These are phyloP conservation scores for Thalassophryne amazonica DNA, from an alignment of 2,797 vertebrate species.

Conservation along the genomic window DNA sequence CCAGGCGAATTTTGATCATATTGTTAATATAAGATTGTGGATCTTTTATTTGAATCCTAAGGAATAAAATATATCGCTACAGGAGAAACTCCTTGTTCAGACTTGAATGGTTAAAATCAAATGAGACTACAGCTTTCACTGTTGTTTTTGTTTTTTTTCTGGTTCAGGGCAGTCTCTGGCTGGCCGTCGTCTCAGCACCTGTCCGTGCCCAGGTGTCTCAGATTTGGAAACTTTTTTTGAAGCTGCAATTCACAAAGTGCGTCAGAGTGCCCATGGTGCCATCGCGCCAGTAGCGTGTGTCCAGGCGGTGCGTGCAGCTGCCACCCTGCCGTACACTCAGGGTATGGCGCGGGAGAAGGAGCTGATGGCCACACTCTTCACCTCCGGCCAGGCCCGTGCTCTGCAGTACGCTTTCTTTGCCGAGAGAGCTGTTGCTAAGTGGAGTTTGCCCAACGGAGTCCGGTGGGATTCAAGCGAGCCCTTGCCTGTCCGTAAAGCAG, in stretches of 20 bases:
- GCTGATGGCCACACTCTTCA: slow-evolving; percentile 76
- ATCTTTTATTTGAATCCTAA: no score
- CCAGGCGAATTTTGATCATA: no score
- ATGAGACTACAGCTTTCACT: no score
- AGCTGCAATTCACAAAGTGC: slow-evolving; percentile 63
- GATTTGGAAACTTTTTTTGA: slow-evolving; percentile 76
- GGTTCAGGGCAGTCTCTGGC: slow-evolving; percentile 73
- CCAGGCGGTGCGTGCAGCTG: slow-evolving; percentile 80
- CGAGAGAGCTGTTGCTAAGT: slow-evolving; percentile 78
- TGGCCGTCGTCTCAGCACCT: slow-evolving; percentile 76
- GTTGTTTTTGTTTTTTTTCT: no score
- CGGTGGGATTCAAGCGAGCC: slow-evolving; percentile 81
- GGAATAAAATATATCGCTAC: no score
- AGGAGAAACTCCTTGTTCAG: no score
- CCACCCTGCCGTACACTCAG: slow-evolving; percentile 72
- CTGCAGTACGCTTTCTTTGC: slow-evolving; percentile 89
- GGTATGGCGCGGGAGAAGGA: slow-evolving; percentile 80
- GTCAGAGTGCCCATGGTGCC: slow-evolving; percentile 70
- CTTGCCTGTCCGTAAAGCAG: slow-evolving; percentile 75
- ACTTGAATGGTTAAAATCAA: no score
- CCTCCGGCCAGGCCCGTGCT: slow-evolving; percentile 84
- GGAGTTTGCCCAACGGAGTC: slow-evolving; percentile 79
- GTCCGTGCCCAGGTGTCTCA: slow-evolving; percentile 45
- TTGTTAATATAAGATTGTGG: no score
- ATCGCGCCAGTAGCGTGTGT: slow-evolving; percentile 85